phyloP scores from a whole-genome alignment of 2,113 vertebrate species.

The Zapornia atra region DNA sequence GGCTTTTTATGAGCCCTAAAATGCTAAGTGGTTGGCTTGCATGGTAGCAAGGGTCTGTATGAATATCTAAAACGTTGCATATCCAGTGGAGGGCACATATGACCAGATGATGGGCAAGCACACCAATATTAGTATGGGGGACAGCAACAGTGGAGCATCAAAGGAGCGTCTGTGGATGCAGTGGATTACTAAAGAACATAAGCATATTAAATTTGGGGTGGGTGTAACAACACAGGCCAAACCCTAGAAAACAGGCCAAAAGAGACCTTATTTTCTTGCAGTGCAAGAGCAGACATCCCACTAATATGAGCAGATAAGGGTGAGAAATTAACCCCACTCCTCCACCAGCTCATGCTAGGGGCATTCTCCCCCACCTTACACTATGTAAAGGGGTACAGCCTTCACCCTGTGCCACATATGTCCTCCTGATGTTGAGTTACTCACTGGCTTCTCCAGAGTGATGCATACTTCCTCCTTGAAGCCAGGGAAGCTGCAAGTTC shows the following conservation, averaged over 20 bases:
- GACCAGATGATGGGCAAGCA: neutral
- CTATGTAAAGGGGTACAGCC: neutral
- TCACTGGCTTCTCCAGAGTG: neutral
- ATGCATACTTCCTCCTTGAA: neutral
- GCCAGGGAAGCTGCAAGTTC: neutral
- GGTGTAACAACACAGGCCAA: neutral
- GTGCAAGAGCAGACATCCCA: neutral
- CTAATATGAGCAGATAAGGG: neutral
- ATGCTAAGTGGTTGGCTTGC: neutral
- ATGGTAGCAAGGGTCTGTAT: neutral
- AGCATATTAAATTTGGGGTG: neutral
- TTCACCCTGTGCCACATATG: rapidly evolving
- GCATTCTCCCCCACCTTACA: neutral
- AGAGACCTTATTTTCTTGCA: neutral
- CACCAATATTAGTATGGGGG: neutral
- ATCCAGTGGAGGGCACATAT: neutral
- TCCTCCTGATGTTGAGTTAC: neutral
- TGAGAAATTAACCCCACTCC: neutral
- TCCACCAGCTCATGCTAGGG: neutral
- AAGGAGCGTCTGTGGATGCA: neutral
- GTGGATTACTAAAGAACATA: neutral
- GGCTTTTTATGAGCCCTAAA: neutral
- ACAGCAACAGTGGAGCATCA: neutral
- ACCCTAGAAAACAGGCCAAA: neutral
- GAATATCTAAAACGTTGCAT: neutral